Base-by-base conservation (phyloP, 2,113 vertebrate species). In the Nanorana parkeri region DNA sequence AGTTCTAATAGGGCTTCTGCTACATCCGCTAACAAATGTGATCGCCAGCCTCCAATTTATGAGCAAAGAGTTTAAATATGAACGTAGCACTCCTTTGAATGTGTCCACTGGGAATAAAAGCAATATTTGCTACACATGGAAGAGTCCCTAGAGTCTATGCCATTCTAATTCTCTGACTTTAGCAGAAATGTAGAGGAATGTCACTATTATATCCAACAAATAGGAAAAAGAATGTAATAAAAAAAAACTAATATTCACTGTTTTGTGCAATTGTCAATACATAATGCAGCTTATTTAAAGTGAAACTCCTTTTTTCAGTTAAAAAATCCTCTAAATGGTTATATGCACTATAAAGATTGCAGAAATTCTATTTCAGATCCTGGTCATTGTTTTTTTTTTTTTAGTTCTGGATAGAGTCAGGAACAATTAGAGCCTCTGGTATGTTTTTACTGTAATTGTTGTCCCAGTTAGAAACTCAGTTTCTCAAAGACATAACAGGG, bases 101-200 rank as follows among this genome's bases (percentile, higher is more conserved):
- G 26, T 60, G 54, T 29, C 77, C 66, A 69, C 65, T 61, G 66
- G 55, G 64, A 80, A 58, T 23, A 56, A 80, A 80, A 58, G 54
- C 21, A 69, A 56, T 78, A 78, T 78, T 80, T 80, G 32, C 36
- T 72, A 28, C 68, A 51, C 56, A 72, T 72, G 56, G 68, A 64
- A 81, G 58, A 63, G 32, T 63, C 60, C 67, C 56, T 28, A 63
- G 19, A 15, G 51, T 72, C 32, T 64, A 60, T 72, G 65, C 20
- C 56, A 32, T 56, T 75, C 78, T 68, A 81, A 81, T 72, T 72
- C 55, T 72, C 23, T 20, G 32, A 78, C n/a, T 68, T 78, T 68
- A 68, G 28, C 20, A 68, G 51, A 78, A 32, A 67, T 15, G 8
- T 17, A 17, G 28, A 32, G 55, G 28, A 75, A 75, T 75, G 72